Evolutionary conservation across 2,797 vertebrate species (phyloP).

Genomic region (Hafferia zeledoni): DNA sequence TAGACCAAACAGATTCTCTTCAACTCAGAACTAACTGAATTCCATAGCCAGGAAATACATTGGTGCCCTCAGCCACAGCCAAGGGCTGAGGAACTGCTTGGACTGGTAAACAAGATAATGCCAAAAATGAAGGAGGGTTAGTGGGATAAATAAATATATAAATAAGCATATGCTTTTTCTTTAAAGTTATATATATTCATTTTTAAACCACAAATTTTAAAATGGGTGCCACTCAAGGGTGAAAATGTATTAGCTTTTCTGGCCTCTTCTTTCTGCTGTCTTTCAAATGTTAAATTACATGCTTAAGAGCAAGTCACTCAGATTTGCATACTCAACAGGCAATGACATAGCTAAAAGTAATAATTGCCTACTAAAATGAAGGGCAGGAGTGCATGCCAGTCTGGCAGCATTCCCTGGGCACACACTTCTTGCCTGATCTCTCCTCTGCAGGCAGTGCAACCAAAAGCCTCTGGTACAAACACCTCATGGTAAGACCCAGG

Average conservation of each 20-base stretch:
- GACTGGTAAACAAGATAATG: neutral
- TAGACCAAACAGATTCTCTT: neutral
- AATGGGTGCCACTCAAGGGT: neutral
- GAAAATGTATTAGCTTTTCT: neutral
- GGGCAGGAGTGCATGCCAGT: accelerated
- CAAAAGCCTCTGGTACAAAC: neutral
- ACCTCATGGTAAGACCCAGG: neutral
- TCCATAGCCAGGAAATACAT: neutral
- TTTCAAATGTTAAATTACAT: neutral
- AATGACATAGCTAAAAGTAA: neutral
- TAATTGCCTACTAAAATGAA: neutral
- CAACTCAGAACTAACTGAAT: neutral
- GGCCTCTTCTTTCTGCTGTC: neutral
- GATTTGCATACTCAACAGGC: neutral
- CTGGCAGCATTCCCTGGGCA: neutral
- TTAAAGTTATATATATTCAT: neutral
- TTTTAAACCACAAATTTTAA: neutral
- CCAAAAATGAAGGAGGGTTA: neutral
- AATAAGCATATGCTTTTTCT: neutral
- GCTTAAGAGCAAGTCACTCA: neutral
- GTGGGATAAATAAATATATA: neutral
- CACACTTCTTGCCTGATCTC: accelerated
- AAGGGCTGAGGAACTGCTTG: neutral
- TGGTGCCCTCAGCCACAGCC: neutral
- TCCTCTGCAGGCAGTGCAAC: neutral